These are phyloP conservation scores for Aix galericulata DNA, from an alignment of 2,113 vertebrate species.

Conservation along the genomic window DNA sequence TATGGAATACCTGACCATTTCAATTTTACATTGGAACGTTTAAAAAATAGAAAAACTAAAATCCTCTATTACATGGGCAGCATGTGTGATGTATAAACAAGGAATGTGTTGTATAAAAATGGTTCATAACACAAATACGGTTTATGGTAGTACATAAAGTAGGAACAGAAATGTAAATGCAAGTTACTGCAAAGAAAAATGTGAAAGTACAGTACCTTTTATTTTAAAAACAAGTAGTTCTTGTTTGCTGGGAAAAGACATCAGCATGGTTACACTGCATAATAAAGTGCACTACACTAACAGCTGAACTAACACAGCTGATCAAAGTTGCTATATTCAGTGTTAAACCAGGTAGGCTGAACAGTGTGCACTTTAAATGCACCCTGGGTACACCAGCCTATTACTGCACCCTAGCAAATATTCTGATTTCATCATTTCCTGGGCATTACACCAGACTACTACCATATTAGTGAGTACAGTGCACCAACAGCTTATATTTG, in stretches of 20 bases:
- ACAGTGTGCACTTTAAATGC: not conserved
- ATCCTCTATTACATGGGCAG: not conserved
- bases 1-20: not conserved
- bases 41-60: not conserved
- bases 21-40: not conserved
- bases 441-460: not conserved
- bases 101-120: not conserved
- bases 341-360: not conserved
- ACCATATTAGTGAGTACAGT: not conserved
- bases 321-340: not conserved
- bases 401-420: not conserved
- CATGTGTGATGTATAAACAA: not conserved
- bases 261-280: not conserved
- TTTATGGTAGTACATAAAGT: not conserved
- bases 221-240: not conserved
- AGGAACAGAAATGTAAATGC: not conserved
- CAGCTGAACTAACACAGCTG: not conserved
- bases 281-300: not conserved
- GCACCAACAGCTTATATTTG: not conserved
- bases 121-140: not conserved
- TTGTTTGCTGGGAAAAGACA: not conserved
- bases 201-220: not conserved
- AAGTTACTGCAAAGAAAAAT: not conserved
- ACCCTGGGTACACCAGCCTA: rapidly evolving
- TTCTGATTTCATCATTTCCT: not conserved